Evolutionary conservation across 1,140 invertebrate species (phyloP), one percentile per base, ranked within the genome.

Genomic region (Heliconius himera): DNA sequence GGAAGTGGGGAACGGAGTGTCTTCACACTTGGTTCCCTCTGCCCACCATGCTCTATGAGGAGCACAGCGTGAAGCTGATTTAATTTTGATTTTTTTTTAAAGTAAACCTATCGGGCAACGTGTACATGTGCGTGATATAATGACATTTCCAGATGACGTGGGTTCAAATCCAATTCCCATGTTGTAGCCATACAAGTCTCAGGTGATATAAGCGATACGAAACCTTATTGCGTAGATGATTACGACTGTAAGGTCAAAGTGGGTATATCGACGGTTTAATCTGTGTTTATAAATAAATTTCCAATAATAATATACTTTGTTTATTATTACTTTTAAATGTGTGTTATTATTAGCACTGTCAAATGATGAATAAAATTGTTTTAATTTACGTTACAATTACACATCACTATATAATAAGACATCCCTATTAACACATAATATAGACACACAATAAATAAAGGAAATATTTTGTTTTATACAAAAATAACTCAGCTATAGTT

Each of bases 111-210:
- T 66, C 22, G 1, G 22, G 3, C 49, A 76, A 73, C 36, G 79
- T 80, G 29, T 51, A 80, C 79, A 76, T 76, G 79, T 80, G 90
- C 74, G 74, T 80, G 78, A 79, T 81, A 80, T 90, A 90, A 91
- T 88, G 89, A 88, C 87, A 88, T 90, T 91, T 89, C 88, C 88
- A 85, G 86, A 87, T 91, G 90, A 90, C 90, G 90, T 79, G 84
- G 83, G 79, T 84, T 81, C 84, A 91, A 46, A 91, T 91, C 89
- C 90, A 90, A 91, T 90, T 90, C 87, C 83, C 85, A 86, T 84
- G 77, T 84, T 79, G 90, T 88, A 92, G 89, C 92, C 90, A 85
- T 91, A 90, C 84, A 90, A 90, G 74, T 84, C 81, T 38, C 81
- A 82, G 56, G 70, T 81, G 83, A 60, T 71, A 81, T 81, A 79